Evolutionary conservation across 2,113 vertebrate species (phyloP).

Genomic region (Todiramphus chloris): DNA sequence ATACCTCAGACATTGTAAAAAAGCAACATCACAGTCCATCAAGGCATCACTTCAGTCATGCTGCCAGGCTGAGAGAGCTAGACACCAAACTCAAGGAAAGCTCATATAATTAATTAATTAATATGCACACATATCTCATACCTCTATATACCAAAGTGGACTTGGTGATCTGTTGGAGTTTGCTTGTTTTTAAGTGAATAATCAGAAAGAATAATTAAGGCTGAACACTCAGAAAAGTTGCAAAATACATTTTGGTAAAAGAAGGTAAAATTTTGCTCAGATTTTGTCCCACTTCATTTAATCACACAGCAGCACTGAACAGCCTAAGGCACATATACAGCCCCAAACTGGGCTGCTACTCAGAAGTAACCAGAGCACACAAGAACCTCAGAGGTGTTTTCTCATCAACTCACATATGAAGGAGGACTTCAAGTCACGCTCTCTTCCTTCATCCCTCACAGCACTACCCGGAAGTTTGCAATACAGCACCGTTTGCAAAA

Average conservation of each 20-base stretch:
- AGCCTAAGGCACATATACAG: neutral
- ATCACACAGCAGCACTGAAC: neutral
- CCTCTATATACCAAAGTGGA: neutral
- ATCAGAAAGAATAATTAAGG: neutral
- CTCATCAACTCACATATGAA: neutral
- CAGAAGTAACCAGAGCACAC: neutral
- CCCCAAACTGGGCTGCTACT: neutral
- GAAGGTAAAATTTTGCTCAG: neutral
- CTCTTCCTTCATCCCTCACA: neutral
- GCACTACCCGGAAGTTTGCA: neutral
- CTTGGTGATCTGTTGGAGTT: neutral
- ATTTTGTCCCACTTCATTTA: neutral
- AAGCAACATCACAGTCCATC: neutral
- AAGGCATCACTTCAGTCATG: neutral
- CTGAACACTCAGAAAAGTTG: neutral
- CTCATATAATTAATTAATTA: neutral
- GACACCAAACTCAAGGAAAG: neutral
- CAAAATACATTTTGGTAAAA: neutral
- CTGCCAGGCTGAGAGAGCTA: neutral
- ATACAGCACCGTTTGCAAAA: neutral
- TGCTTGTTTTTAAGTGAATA: neutral
- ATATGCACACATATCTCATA: neutral
- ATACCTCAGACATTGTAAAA: neutral
- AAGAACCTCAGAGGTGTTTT: neutral
- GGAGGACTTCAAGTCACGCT: accelerated